Percentiles rank a stretch among this genome's conserved stretches.
Conservation (phyloP, 2,797 vertebrate genomes). For the Epinephelus coioides region DNA sequence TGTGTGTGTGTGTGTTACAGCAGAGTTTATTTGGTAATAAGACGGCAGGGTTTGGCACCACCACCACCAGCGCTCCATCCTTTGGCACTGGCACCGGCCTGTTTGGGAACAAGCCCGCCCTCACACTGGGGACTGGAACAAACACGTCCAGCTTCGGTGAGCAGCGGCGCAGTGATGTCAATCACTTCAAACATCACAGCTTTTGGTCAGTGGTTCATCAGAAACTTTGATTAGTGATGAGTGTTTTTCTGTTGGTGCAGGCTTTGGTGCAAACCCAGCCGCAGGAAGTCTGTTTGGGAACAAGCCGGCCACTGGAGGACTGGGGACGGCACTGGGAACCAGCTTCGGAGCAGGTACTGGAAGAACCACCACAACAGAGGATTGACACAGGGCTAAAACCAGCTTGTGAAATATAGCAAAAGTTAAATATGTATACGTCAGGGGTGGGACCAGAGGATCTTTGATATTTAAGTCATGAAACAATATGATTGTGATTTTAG, state of each 20-base stretch:
- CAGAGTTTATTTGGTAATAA: conserved; percentile 95
- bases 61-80: conserved; percentile 94
- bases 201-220: neutral
- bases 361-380: neutral
- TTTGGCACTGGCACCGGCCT: conserved; percentile 93
- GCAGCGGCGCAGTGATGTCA: conserved; percentile 1
- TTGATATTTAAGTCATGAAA: no score
- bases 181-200: no score
- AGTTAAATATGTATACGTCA: neutral
- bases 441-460: no score
- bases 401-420: no score
- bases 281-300: conserved; percentile 92
- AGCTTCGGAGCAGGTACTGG: conserved; percentile 92
- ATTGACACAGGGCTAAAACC: neutral
- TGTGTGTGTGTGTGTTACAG: conserved; percentile 11
- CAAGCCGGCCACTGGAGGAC: conserved; percentile 90
- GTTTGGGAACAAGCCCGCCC: conserved; percentile 91
- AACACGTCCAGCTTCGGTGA: conserved; percentile 87
- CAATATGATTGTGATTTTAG: no score
- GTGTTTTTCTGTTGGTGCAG: conserved; percentile 69
- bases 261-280: conserved; percentile 89
- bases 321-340: conserved; percentile 91
- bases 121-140: conserved; percentile 86
- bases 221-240: neutral
- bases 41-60: conserved; percentile 92